Percentiles rank a stretch among this genome's conserved stretches.
phyloP scores from a whole-genome alignment of 2,113 vertebrate species.

The Crotalus viridis region DNA sequence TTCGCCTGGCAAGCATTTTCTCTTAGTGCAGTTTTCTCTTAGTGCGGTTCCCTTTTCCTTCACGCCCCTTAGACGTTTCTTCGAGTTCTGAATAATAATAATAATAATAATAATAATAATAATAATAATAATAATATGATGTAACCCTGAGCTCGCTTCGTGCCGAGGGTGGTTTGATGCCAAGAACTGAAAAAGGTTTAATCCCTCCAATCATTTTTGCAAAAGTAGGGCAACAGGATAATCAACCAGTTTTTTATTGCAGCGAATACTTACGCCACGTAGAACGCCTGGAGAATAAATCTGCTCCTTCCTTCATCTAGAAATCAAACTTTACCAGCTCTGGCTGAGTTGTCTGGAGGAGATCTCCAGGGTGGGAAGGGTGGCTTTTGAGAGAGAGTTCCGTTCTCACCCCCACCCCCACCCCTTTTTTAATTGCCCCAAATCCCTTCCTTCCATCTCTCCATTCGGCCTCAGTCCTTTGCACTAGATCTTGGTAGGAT shows the following conservation, averaged over 20 bases:
- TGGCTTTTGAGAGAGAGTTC: not conserved
- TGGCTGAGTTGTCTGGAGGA: not conserved
- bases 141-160: constrained; percentile 40
- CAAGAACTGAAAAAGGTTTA: constrained; percentile 43
- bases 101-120: too few species aligned
- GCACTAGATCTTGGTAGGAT: not conserved
- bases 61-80: not conserved
- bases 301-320: not conserved
- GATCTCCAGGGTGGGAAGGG: too few species aligned
- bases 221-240: not conserved
- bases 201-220: not conserved
- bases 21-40: constrained; percentile 21
- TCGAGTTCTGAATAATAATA: not conserved
- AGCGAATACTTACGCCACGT: not conserved
- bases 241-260: not conserved
- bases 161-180: constrained; percentile 51
- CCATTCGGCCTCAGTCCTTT: not conserved
- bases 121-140: not conserved
- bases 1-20: not conserved
- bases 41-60: not conserved
- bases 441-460: not conserved
- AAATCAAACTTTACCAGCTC: not conserved
- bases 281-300: not conserved
- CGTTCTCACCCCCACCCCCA: not conserved
- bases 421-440: not conserved